A percentile compares a stretch with the other conserved stretches of the same genome.
These are phyloP conservation scores for Hystrix brachyura DNA, from an alignment of 2,113 vertebrate genomes.

Conservation along the genomic window DNA sequence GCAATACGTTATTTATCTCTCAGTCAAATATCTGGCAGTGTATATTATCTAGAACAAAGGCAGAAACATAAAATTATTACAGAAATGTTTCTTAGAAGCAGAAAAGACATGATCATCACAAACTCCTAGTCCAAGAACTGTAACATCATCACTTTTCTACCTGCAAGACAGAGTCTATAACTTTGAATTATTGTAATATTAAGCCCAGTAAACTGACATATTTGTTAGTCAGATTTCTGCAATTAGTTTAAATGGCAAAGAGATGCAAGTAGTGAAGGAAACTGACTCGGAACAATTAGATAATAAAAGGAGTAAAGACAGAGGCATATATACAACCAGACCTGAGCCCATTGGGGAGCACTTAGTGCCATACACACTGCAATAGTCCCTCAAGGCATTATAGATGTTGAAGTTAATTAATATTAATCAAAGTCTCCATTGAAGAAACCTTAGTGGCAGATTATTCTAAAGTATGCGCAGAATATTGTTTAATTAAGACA, in stretches of 20 bases:
- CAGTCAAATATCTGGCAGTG: neutral
- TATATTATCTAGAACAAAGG: neutral
- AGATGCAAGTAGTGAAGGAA: conserved; percentile 2
- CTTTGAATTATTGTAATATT: neutral
- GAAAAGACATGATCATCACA: neutral
- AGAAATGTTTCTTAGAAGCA: neutral
- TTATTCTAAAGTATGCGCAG: neutral
- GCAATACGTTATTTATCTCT: neutral
- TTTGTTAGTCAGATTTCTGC: neutral
- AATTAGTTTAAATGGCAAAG: neutral
- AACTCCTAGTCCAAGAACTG: neutral
- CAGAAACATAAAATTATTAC: neutral
- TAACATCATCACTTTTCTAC: neutral
- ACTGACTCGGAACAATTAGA: neutral
- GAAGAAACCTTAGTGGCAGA: neutral
- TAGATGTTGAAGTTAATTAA: neutral
- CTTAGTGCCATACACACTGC: neutral
- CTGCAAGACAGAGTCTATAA: neutral
- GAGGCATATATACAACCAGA: neutral
- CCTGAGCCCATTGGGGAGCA: neutral
- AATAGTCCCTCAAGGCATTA: neutral
- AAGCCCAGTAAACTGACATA: neutral
- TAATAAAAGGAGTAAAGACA: neutral
- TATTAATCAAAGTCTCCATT: neutral
- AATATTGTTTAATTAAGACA: neutral